Conservation (phyloP, 2,888 invertebrate genomes). For the Eupithecia abbreviata region DNA sequence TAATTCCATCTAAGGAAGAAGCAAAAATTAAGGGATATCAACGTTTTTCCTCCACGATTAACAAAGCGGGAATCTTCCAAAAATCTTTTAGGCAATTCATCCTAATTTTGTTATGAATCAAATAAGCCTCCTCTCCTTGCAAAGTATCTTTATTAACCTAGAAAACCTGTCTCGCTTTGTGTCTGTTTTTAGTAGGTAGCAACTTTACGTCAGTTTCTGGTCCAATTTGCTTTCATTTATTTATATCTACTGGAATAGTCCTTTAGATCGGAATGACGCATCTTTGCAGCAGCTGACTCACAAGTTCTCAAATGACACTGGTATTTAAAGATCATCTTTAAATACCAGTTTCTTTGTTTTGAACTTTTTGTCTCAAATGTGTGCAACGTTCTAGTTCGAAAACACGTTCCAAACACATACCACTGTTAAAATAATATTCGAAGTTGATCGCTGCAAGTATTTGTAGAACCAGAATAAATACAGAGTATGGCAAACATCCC, state of each 20-base stretch:
- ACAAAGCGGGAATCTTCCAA: background rate
- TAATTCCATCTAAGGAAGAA: background rate
- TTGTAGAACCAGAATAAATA: constrained; percentile 3
- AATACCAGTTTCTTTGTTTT: background rate
- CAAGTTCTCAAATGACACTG: background rate
- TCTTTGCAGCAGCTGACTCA: constrained; percentile 25
- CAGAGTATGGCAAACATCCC: background rate
- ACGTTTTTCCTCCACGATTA: background rate
- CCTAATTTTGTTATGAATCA: constrained; percentile 4
- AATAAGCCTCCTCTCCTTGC: background rate
- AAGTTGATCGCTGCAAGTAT: background rate
- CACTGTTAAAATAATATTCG: background rate
- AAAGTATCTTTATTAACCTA: constrained; percentile 7
- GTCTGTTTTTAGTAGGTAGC: background rate
- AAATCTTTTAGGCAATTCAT: constrained; percentile 5
- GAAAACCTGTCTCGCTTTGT: constrained; percentile 8
- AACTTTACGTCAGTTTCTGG: constrained; percentile 17
- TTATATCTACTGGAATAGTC: background rate
- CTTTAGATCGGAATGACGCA: constrained; percentile 16
- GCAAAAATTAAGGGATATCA: background rate
- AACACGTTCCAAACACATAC: constrained; percentile 5
- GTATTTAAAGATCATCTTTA: no score
- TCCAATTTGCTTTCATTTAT: constrained; percentile 15
- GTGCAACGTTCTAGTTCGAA: background rate
- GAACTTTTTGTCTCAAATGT: constrained; percentile 3